These are phyloP conservation scores for Caerostris extrusa DNA, from an alignment of 1,140 invertebrate species.

Conservation along the genomic window DNA sequence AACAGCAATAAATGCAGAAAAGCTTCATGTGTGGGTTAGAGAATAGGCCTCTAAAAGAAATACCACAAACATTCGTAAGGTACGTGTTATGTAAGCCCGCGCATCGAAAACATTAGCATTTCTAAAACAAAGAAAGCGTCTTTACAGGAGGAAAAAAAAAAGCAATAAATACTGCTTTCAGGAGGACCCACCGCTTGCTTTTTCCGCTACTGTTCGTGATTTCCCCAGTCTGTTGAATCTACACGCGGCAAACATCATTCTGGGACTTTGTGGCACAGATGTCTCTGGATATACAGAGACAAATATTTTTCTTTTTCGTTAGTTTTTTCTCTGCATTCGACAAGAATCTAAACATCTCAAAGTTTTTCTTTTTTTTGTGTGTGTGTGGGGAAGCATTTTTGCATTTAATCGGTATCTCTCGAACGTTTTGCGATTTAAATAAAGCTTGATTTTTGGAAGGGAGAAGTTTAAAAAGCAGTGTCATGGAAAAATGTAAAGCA, in stretches of 20 bases:
- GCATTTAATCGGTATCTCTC: too few relatives aligned
- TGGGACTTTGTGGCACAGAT: constrained; percentile 26
- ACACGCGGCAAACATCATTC: background rate
- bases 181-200: background rate
- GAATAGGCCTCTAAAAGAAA: background rate
- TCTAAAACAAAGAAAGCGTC: background rate
- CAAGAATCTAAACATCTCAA: background rate
- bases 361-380: too few relatives aligned
- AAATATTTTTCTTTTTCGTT: background rate
- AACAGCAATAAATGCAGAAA: constrained; percentile 10
- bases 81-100: constrained; percentile 21
- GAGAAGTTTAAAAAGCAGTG: too few relatives aligned
- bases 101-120: background rate
- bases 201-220: background rate
- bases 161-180: background rate
- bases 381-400: too few relatives aligned
- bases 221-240: background rate
- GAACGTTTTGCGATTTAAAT: too few relatives aligned
- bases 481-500: too few relatives aligned
- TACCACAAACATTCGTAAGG: background rate
- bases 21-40: background rate
- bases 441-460: too few relatives aligned
- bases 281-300: background rate
- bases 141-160: background rate
- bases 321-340: background rate